Base-by-base conservation (phyloP, 2,888 invertebrate genomes). In the Drosophila flavopinicola region DNA sequence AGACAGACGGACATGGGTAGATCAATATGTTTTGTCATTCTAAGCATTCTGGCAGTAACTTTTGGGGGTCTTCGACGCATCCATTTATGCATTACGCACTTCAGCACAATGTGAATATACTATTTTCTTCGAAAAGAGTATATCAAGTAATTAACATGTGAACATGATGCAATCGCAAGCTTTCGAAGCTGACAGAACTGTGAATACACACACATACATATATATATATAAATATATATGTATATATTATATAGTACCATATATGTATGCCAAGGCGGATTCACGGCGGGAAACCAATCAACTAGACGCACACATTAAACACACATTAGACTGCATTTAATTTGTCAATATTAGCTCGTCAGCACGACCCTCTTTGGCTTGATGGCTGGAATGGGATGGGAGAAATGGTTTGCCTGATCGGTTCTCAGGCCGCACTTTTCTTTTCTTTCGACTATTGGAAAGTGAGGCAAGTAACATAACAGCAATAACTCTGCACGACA, bases 271-370 rank as follows among this genome's bases (percentile, higher is more conserved):
- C 35, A 13, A 24, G 32, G 33, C 32, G 15, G 23, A 13, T 33
- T 37, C 45, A 13, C 39, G 25, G 35, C 35, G 39, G 56, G 66
- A 51, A 61, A 60, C 48, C 58, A 68, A 64, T 75, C 45, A 42
- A 47, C 47, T 38, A 54, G 27, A 25, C 52, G 39, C 57, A 68
- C 63, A 75, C 78, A 85, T 83, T 83, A 76, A 85, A 87, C 59
- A 65, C 83, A 79, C 80, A 87, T 83, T 83, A 85, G 77, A 63
- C 84, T 83, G 84, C 63, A 79, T 87, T 83, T 79, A 87, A 83
- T 83, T 87, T 83, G 87, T 83, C 86, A 83, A 83, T 87, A 83
- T 83, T 87, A 74, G 84, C 83, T 57, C 52, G 63, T 45, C 38
- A 29, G 44, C 2, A 33, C 27, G 54, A 35, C 33, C 37, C 41